Evolutionary conservation across 2,113 vertebrate species (phyloP), one percentile per base, ranked within the genome.

Genomic region (Cichladusa arquata): DNA sequence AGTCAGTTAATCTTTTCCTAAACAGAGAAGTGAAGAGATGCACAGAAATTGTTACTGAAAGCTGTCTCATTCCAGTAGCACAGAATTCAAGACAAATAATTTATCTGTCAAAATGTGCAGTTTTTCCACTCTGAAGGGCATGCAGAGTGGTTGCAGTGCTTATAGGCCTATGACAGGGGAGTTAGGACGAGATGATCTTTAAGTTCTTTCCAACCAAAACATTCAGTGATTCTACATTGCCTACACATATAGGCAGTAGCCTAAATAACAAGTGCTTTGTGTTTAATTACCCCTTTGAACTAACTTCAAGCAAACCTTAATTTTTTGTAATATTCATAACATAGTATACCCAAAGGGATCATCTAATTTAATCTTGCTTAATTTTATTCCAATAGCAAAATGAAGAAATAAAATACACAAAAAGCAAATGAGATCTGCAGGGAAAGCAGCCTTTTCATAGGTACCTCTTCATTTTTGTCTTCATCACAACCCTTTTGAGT

Each of bases 351-450:
- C 56, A 45, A 69, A 90, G 67, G 45, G 73, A 83, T 47, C 19
- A 38, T 48, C 14, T 73, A 60, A 61, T 86, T 80, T 64, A 51
- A 73, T 62, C 16, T 66, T 73, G 11, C 3, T 29, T 82, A 44
- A 38, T 87, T 86, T 90, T 86, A 82, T 76, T 88, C 26, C 31
- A 80, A 10, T 31, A 65, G 11, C 12, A 77, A 90, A 77, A 29
- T 33, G 9, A 64, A 93, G 25, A 91, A 69, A 50, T 67, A 53
- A 58, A 29, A 65, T 38, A n/a, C 4, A 5, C 34, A 34, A 69
- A 88, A 61, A 56, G 6, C 17, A 54, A 38, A 42, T 47, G 22
- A 85, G 8, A 56, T 48, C 34, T 64, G 7, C 45, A 50, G 54
- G 16, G 11, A 79, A 82, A 82, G 22, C 14, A 76, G 31, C 6